Percentiles rank a stretch among this genome's conserved stretches.
Conservation (phyloP, 2,888 invertebrate genomes). For the Oasisia sp. region DNA sequence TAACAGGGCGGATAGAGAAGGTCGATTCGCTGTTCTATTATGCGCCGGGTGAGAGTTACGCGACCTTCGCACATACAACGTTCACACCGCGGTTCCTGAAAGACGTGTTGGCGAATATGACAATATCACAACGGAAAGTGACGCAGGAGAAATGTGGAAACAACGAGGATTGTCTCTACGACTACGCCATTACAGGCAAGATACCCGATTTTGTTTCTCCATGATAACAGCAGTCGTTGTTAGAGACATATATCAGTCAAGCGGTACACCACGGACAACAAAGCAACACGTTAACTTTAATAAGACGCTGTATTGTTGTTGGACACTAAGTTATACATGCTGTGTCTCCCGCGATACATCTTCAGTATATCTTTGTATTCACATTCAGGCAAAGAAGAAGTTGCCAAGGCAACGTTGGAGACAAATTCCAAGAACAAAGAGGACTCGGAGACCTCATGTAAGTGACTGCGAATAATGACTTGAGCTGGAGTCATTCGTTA, state of each 20-base stretch:
- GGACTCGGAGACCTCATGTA: not conserved
- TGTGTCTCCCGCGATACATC: too few relatives aligned
- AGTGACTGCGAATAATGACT: not conserved
- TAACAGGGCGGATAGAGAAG: not conserved
- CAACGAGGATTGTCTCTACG: conserved; percentile 6
- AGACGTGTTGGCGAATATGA: conserved; percentile 18
- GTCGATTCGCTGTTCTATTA: not conserved
- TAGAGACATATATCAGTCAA: too few relatives aligned
- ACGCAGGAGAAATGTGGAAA: not conserved
- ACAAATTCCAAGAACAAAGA: not conserved
- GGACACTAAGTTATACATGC: too few relatives aligned
- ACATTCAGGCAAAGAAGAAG: not conserved
- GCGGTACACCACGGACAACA: too few relatives aligned
- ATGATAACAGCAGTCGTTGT: not conserved
- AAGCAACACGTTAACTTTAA: too few relatives aligned
- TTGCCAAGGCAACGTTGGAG: not conserved
- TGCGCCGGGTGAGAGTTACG: not conserved
- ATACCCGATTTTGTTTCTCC: conserved; percentile 64
- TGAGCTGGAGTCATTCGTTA: not conserved
- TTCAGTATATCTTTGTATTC: too few relatives aligned
- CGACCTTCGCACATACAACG: not conserved
- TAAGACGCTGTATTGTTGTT: too few relatives aligned
- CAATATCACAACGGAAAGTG: not conserved
- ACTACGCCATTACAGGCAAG: conserved; percentile 19
- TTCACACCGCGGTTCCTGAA: not conserved